Base-by-base conservation (phyloP, 2,113 vertebrate genomes). In the Colius striatus region DNA sequence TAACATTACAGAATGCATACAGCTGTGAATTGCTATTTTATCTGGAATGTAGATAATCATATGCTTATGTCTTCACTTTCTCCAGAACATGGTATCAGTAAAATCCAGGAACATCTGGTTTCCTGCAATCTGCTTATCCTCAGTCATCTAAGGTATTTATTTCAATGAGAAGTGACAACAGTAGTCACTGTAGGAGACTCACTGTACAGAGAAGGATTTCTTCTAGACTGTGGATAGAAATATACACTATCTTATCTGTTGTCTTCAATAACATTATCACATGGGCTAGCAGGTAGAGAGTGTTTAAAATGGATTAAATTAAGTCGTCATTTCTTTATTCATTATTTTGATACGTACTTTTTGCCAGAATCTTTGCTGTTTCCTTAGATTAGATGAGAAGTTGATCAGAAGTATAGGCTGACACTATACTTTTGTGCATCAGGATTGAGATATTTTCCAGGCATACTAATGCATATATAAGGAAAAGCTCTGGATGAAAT, bases 81-180 rank as follows among this genome's bases (percentile, higher is more conserved):
- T 58, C 85, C 78, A 85, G 85, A 86, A 50, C 17, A 18, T 2
- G 23, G 22, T 60, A 73, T 51, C 25, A 66, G 20, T 76, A 88
- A 77, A 85, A 66, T 47, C 29, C 72, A 80, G 15, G 19, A 86
- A 88, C 51, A 85, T 73, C 67, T 85, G 67, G 16, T 87, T 91
- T 94, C 63, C 54, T 79, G n/a, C 63, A 90, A 10, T 68, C 74
- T 87, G 45, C 29, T 75, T 72, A 58, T 62, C 43, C 30, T 76
- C 75, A 85, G 58, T 34, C 51, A 38, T 76, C 34, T 41, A 53
- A 61, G 23, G 20, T 67, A 41, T 30, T 48, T 48, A n/a, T 90
- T 87, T 90, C 32, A 81, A 41, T 45, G 27, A 51, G 48, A 76
- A 62, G 43, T 66, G 60, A 90, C 15, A 76, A 61, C 47, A 75